Percentiles rank a stretch among this genome's conserved stretches.
These are phyloP conservation scores for Oscheius sp. DNA, from an alignment of 2,888 invertebrate genomes.

Conservation along the genomic window DNA sequence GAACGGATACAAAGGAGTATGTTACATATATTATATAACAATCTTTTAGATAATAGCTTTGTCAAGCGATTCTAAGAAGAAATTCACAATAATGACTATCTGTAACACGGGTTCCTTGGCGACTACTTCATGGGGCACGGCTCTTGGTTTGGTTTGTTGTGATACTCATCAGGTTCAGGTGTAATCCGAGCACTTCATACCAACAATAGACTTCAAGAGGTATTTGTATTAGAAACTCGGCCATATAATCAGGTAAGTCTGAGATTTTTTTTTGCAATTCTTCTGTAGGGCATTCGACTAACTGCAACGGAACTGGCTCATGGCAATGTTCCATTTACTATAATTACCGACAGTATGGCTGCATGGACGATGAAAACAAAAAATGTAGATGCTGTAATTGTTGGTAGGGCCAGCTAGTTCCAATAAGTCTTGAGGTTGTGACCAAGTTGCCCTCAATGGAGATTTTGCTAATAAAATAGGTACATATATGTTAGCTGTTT, in stretches of 20 bases:
- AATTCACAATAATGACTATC: slow-evolving; percentile 86
- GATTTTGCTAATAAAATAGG: slow-evolving; percentile 94
- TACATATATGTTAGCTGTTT: slow-evolving; percentile 81
- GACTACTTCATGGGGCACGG: slow-evolving; percentile 96
- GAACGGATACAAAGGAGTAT: slow-evolving; percentile 53
- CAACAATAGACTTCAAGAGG: slow-evolving; percentile 78
- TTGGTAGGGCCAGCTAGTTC: slow-evolving; percentile 76
- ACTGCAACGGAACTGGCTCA: slow-evolving; percentile 94
- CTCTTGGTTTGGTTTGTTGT: slow-evolving; percentile 78
- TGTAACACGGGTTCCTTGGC: slow-evolving; percentile 98
- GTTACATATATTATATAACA: neutral
- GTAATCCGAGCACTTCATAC: slow-evolving; percentile 86
- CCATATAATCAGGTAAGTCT: slow-evolving; percentile 85
- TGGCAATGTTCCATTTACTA: slow-evolving; percentile 47
- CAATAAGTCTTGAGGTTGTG: slow-evolving; percentile 76
- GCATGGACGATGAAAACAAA: slow-evolving; percentile 86
- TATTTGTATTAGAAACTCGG: slow-evolving; percentile 94
- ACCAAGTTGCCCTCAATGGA: slow-evolving; percentile 92
- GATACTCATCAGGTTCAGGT: slow-evolving; percentile 66
- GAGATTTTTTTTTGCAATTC: neutral
- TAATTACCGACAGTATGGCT: slow-evolving; percentile 92
- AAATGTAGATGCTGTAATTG: slow-evolving; percentile 89
- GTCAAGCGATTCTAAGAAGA: slow-evolving; percentile 71
- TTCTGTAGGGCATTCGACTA: slow-evolving; percentile 80
- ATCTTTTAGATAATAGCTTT: slow-evolving; percentile 22